Evolutionary conservation across 1,140 invertebrate genomes (phyloP), one percentile per base, ranked within the genome.

Genomic region (Harlomillsia oculata): DNA sequence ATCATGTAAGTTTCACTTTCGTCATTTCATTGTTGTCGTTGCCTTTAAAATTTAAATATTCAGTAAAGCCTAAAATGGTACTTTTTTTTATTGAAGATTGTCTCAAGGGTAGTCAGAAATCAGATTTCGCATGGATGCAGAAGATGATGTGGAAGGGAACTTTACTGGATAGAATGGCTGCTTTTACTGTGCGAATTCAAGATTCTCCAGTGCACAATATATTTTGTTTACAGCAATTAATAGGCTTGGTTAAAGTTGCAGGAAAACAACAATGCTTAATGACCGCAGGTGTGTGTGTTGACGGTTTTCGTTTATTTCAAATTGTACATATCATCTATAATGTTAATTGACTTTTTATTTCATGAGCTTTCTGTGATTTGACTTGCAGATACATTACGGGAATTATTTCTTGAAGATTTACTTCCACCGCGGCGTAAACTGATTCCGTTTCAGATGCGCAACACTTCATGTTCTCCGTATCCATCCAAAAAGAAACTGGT

Each of bases 121-220:
- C 45, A 11, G 64, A 65, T 54, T 62, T 58, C 43, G 25, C 56
- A 67, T 95, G 89, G 89, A 79, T 90, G 54, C 80, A 82, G 63
- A 89, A 84, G 16, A 80, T 92, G 5, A 72, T 91, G 41, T 74
- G 78, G 21, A 83, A 82, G 62, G 90, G 90, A 41, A 91, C 89
- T 6, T 77, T 82, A 1, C 78, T 79, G 1, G 92, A 96, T 72
- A 89, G 85, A 75, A 77, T 94, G 40, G 89, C 90, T 26, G 90
- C 90, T 2, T 79, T 82, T 41, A 84, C 85, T 23, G 72, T 95
- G 8, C 70, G 85, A 16, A 82, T 94, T 53, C 84, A 94, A 76
- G 83, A 93, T 65, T 85, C 84, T 66, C 85, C 89, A 2, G 74
- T 92, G 25, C 83, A 87, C 69, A 88, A 86, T 71, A 69, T 95